Conservation (phyloP, 2,113 vertebrate genomes). For the Uria aalge region DNA sequence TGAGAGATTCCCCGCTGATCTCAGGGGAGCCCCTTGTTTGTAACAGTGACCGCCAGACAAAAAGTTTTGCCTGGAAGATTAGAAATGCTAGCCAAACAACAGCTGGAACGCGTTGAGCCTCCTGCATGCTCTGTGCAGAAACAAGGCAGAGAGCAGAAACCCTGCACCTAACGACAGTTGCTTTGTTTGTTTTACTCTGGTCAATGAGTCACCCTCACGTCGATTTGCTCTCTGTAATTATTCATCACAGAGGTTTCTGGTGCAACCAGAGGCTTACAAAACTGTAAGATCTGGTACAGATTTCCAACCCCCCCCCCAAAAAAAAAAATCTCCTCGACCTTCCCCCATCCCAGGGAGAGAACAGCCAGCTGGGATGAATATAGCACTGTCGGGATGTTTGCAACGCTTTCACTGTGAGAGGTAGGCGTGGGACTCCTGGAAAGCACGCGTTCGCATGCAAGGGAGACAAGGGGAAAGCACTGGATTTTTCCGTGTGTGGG, state of each 20-base stretch:
- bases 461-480: not conserved
- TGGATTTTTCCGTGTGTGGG: not conserved
- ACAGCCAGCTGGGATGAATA: not conserved
- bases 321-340: not conserved
- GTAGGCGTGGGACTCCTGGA: not conserved
- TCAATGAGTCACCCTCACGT: constrained; percentile 9
- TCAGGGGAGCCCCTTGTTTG: constrained; percentile 2
- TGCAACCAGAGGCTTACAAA: not conserved
- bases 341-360: not conserved
- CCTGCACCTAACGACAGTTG: constrained; percentile 51
- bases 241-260: not conserved
- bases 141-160: constrained; percentile 1
- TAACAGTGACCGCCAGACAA: constrained; percentile 8
- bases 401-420: not conserved
- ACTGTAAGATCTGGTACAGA: not conserved
- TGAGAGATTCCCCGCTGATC: constrained; percentile 9
- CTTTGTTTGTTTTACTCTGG: constrained; percentile 55
- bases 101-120: constrained; percentile 51
- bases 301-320: not conserved
- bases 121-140: not conserved
- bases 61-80: constrained; percentile 15
- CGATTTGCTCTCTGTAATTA: not conserved
- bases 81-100: not conserved
- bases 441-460: not conserved
- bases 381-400: not conserved